Base-by-base conservation (phyloP, 2,797 vertebrate species). In the Paratrypauchen microcephalus region DNA sequence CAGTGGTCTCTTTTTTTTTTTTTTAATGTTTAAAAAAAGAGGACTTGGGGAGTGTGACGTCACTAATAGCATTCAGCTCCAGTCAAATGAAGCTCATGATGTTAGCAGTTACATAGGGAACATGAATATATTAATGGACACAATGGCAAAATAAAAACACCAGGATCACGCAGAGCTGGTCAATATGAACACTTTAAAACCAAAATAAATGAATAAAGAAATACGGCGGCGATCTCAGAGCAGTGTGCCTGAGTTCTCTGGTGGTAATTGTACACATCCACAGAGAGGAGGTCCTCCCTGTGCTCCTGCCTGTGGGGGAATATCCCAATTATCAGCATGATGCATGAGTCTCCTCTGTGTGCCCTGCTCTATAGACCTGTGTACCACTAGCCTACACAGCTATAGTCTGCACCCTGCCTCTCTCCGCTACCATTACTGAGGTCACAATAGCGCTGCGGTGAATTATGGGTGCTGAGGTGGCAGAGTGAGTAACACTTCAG, bases 251-350 rank as follows among this genome's bases (percentile, higher is more conserved):
- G 11, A 41, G 41, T 23, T 56, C 58, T 36, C 58, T 60, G 28
- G 28, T 60, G 18, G 28, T 57, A 50, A 59, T 59, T 3, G 21
- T 19, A 19, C 62, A 48, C 61, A 2, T 18, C 39, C 50, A 60
- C 73, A 65, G 63, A 62, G 56, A 32, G 39, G 30, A 11, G 69
- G 54, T 48, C 67, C 72, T 74, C 65, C 67, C 70, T 50, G 70
- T 74, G 59, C 63, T 65, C 62, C 69, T 66, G 81, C 77, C 74
- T 72, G 66, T 74, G 71, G 76, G 81, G 76, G 73, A 80, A 80
- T 63, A 62, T 71, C 26, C 13, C 85, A 91, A 91, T 91, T 89
- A 92, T 85, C 77, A 39, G 60, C 36, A 52, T 90, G 89, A 90
- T 88, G 83, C 78, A 92, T 72, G 83, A 86, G 59, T 87, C 80